Evolutionary conservation across 2,797 vertebrate species (phyloP).

Genomic region (Cheirogaleus major): DNA sequence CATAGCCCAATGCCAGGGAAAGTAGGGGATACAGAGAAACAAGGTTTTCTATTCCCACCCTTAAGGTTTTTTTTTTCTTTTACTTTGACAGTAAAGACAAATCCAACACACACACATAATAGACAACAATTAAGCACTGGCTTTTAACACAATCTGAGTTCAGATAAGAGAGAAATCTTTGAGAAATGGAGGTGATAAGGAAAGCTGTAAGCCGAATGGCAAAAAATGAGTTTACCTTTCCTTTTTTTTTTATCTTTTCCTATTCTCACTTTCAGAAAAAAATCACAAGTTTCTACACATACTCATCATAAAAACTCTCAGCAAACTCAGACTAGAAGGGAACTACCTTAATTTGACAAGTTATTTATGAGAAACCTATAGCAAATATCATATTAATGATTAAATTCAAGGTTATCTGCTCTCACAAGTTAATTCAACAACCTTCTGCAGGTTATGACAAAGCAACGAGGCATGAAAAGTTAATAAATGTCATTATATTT

Average conservation of each 20-base stretch:
- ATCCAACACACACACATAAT: not conserved
- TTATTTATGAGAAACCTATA: not conserved
- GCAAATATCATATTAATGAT: not conserved
- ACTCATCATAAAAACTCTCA: not conserved
- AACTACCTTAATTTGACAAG: not conserved
- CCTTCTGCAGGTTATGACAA: not conserved
- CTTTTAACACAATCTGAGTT: not conserved
- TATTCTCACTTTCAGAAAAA: not conserved
- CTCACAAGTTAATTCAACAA: not conserved
- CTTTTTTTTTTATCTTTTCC: not conserved
- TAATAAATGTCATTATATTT: constrained; percentile 1
- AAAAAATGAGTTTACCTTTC: not conserved
- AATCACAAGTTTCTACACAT: not conserved
- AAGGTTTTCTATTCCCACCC: not conserved
- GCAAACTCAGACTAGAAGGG: not conserved
- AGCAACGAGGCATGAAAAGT: not conserved
- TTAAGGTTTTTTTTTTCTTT: not conserved
- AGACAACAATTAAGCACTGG: not conserved
- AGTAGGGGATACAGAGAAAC: not conserved
- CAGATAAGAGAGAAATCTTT: not conserved
- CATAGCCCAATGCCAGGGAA: not conserved
- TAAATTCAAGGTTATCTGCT: constrained; percentile 9
- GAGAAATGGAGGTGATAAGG: not conserved
- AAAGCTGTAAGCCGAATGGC: not conserved
- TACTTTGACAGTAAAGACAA: not conserved